Conservation (phyloP, 1,140 invertebrate species). For the Cyclina sinensis region DNA sequence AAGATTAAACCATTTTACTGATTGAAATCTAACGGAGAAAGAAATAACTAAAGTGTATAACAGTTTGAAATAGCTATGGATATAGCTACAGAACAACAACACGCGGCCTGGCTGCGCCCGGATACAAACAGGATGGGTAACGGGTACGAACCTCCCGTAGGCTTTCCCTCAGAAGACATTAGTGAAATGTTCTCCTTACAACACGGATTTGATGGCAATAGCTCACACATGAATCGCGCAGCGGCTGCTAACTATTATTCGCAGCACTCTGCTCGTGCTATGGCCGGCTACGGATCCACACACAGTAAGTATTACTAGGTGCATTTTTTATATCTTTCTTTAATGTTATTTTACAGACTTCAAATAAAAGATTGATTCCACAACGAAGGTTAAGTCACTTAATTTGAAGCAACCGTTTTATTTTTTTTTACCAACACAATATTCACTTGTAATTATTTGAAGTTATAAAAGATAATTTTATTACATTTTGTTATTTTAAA, state of each 20-base stretch:
- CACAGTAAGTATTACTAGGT: slow-evolving; percentile 67
- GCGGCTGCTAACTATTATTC: slow-evolving; percentile 55
- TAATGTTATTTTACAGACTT: too few relatives aligned
- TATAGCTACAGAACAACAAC: slow-evolving; percentile 63
- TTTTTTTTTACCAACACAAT: too few relatives aligned
- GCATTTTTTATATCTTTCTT: too few relatives aligned
- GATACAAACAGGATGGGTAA: slow-evolving; percentile 42
- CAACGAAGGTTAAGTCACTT: too few relatives aligned
- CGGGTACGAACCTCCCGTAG: slow-evolving; percentile 54
- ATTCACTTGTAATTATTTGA: too few relatives aligned
- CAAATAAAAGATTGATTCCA: too few relatives aligned
- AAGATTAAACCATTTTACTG: background rate
- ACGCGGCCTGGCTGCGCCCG: slow-evolving; percentile 63
- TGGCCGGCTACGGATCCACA: slow-evolving; percentile 53
- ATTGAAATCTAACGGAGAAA: background rate
- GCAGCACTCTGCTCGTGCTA: slow-evolving; percentile 51
- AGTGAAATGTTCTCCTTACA: slow-evolving; percentile 61
- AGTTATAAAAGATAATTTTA: too few relatives aligned
- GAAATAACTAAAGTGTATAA: background rate
- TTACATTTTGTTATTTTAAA: too few relatives aligned
- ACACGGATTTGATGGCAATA: slow-evolving; percentile 50
- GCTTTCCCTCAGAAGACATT: slow-evolving; percentile 61
- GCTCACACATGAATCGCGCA: slow-evolving; percentile 52
- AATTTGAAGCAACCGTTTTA: too few relatives aligned
- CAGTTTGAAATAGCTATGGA: slow-evolving; percentile 47